Evolutionary conservation across 2,888 invertebrate genomes (phyloP), one percentile per base, ranked within the genome.

Genomic region (Petrophora chlorosata): DNA sequence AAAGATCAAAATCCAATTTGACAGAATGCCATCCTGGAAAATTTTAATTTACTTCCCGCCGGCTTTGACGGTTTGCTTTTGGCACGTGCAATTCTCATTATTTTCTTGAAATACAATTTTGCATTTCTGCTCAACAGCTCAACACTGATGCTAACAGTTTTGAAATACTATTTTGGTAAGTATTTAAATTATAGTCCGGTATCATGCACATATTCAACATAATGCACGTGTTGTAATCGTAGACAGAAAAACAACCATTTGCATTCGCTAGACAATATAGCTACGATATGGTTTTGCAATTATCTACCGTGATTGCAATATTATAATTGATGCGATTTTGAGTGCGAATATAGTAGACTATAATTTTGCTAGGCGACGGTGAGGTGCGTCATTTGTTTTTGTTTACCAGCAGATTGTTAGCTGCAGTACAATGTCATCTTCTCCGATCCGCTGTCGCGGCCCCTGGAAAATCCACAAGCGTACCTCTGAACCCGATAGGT

Each of bases 401-500:
- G 82, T 89, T 89, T 87, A 85, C 84, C 85, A 83, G 63, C 88
- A 89, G 88, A 88, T 88, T 58, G 68, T 75, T 85, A 82, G 77
- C 76, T 61, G 79, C 66, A 61, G 43, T 38, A 77, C 68, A 75
- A 90, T 89, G 89, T 85, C 88, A 59, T 85, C 88, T 53, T 84
- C 88, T 53, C 85, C 88, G 56, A 86, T 88, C 58, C 87, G 84
- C 63, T 86, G 79, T 76, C 89, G 89, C 65, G 87, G 86, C 51
- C 77, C 88, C 43, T 89, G 88, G 89, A 89, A 86, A 80, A 73
- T 86, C 57, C 85, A 86, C 66, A 89, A 88, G 65, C 85, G 90
- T 59, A 76, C 83, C 19, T 88, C 90, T 34, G 90, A 90, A 69
- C 85, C 88, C 12, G 97, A 97, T 77, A 93, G 94, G 67, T 96